Evolutionary conservation across 2,797 vertebrate genomes (phyloP).

Genomic region (Coregonus suidteri): DNA sequence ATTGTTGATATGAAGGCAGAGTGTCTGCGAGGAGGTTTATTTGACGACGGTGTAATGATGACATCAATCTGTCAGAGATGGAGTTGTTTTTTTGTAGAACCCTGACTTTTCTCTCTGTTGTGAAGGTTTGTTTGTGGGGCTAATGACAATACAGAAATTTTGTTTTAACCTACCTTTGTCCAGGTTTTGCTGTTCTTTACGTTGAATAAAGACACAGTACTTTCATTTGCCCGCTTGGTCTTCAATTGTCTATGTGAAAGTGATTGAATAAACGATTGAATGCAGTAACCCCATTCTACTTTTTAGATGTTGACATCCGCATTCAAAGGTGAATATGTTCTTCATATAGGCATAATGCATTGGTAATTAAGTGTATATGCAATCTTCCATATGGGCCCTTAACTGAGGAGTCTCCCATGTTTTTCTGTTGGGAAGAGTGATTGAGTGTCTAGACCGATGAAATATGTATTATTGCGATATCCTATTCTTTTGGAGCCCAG

Average conservation of each 20-base stretch:
- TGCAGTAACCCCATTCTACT: background rate
- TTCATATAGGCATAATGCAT: background rate
- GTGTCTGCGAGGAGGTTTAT: slow-evolving; percentile 22
- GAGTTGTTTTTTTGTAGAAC: slow-evolving; percentile 35
- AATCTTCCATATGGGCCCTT: background rate
- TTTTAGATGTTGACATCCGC: background rate
- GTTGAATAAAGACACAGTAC: slow-evolving; percentile 64
- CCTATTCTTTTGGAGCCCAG: slow-evolving; percentile 48
- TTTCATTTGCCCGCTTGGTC: slow-evolving; percentile 42
- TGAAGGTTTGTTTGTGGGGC: slow-evolving; percentile 54
- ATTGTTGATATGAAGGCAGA: slow-evolving; percentile 21
- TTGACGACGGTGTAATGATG: slow-evolving; percentile 18
- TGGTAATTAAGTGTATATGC: too few relatives aligned
- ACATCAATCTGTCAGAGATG: slow-evolving; percentile 46
- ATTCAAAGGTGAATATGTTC: background rate
- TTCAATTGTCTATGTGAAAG: background rate
- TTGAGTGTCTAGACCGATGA: slow-evolving; percentile 30
- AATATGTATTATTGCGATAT: slow-evolving; percentile 51
- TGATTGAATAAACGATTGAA: background rate
- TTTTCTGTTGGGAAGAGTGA: background rate
- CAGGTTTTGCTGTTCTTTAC: slow-evolving; percentile 58
- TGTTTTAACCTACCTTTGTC: slow-evolving; percentile 50
- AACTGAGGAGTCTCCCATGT: slow-evolving; percentile 9
- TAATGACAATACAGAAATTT: slow-evolving; percentile 47
- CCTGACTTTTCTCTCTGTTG: slow-evolving; percentile 43